Percentiles rank a stretch among this genome's conserved stretches.
These are phyloP conservation scores for Eupleurogrammus muticus DNA, from an alignment of 2,797 vertebrate genomes.

Conservation along the genomic window DNA sequence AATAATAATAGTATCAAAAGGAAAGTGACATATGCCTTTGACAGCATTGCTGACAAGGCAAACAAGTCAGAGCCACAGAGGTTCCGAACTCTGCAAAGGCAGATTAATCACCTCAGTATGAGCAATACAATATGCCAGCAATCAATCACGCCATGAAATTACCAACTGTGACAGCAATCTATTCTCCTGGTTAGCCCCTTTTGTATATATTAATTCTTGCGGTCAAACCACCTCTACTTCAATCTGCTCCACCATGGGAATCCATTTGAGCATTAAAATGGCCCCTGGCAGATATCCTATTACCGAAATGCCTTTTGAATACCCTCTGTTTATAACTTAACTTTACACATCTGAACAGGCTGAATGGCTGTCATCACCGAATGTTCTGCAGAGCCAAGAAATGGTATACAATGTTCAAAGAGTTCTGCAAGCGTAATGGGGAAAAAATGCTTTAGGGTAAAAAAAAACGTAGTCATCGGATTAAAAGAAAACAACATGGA, in stretches of 20 bases:
- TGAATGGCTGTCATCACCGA: conserved; percentile 25
- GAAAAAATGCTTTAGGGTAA: not conserved
- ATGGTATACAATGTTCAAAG: conserved; percentile 6
- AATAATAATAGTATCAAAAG: conserved; percentile 78
- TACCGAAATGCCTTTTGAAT: conserved; percentile 52
- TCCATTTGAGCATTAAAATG: conserved; percentile 70
- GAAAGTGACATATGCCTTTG: conserved; percentile 71
- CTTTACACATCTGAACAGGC: conserved; percentile 22
- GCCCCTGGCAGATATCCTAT: conserved; percentile 59
- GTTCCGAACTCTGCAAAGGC: conserved; percentile 78
- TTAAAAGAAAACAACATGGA: not conserved
- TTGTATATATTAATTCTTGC: conserved; percentile 72
- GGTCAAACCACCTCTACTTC: conserved; percentile 71
- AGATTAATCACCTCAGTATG: conserved; percentile 80
- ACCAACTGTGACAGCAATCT: conserved; percentile 77
- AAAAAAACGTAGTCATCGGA: not conserved
- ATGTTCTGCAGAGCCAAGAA: conserved; percentile 3
- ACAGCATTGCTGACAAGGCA: conserved; percentile 67
- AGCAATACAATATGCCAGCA: conserved; percentile 73
- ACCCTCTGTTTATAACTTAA: conserved; percentile 35
- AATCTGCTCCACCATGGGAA: conserved; percentile 72
- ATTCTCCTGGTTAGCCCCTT: conserved; percentile 72
- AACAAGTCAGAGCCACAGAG: conserved; percentile 73
- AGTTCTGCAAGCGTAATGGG: not conserved
- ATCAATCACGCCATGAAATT: conserved; percentile 78